Evolutionary conservation across 2,113 vertebrate genomes (phyloP).

Genomic region (Brachypodius melanocephalos): DNA sequence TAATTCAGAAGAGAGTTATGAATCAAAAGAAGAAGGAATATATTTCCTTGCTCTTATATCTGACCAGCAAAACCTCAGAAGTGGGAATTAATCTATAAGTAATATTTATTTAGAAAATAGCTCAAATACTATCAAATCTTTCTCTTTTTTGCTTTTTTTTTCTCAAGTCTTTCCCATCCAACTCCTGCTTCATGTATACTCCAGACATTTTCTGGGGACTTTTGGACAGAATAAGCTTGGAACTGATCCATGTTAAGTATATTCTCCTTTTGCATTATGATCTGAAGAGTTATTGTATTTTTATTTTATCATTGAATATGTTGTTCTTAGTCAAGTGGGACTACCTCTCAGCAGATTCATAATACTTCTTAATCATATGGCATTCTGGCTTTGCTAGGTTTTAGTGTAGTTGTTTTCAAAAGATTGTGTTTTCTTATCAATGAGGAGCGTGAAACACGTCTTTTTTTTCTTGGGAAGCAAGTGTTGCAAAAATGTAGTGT

Average conservation of each 20-base stretch:
- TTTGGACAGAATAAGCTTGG: not conserved
- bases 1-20: not conserved
- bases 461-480: not conserved
- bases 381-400: not conserved
- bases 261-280: not conserved
- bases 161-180: not conserved
- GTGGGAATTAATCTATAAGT: not conserved
- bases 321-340: not conserved
- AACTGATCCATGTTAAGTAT: not conserved
- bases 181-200: not conserved
- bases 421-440: not conserved
- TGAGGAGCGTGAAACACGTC: not conserved
- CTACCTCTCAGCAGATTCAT: not conserved
- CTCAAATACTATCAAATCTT: not conserved
- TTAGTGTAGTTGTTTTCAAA: not conserved
- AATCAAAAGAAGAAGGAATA: not conserved
- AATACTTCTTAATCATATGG: not conserved
- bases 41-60: not conserved
- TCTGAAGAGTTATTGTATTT: not conserved
- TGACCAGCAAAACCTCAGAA: not conserved
- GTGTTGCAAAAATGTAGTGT: not conserved
- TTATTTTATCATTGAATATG: not conserved
- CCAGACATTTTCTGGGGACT: not conserved
- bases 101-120: not conserved
- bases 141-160: not conserved